Evolutionary conservation across 2,797 vertebrate species (phyloP).

Genomic region (Triplophysa yarkandensis): DNA sequence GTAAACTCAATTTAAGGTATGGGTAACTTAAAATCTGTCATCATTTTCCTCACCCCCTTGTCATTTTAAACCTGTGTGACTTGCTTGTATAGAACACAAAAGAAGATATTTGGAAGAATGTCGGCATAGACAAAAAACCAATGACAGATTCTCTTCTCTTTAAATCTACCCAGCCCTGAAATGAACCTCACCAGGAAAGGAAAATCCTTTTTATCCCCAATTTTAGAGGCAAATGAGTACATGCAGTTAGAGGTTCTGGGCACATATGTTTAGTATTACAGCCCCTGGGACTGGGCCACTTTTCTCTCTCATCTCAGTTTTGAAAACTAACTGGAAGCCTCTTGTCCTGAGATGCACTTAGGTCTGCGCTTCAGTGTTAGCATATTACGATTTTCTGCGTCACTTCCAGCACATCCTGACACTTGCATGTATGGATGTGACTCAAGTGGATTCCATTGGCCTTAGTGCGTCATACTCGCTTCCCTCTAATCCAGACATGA

Average conservation of each 20-base stretch:
- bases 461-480: conserved; percentile 20
- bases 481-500: conserved; percentile 13
- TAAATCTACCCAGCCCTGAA: no score
- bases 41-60: no score
- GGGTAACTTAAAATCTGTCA: no score
- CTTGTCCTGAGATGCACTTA: conserved; percentile 37
- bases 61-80: no score
- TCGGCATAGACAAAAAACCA: no score
- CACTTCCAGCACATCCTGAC: conserved; percentile 39
- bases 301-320: conserved; percentile 10
- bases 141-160: no score
- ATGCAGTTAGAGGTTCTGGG: background rate
- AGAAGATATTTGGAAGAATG: no score
- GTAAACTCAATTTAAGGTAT: no score
- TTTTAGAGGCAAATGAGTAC: background rate
- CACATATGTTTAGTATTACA: conserved; percentile 21
- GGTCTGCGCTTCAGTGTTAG: conserved; percentile 35
- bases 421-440: conserved; percentile 31
- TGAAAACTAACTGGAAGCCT: conserved; percentile 46
- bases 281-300: background rate
- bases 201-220: no score
- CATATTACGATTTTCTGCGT: conserved; percentile 41
- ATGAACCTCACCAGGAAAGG: no score
- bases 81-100: no score
- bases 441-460: conserved; percentile 41